A percentile compares a stretch with the other conserved stretches of the same genome.
Conservation (phyloP, 2,888 invertebrate genomes). For the Ormyrus nitidulus region DNA sequence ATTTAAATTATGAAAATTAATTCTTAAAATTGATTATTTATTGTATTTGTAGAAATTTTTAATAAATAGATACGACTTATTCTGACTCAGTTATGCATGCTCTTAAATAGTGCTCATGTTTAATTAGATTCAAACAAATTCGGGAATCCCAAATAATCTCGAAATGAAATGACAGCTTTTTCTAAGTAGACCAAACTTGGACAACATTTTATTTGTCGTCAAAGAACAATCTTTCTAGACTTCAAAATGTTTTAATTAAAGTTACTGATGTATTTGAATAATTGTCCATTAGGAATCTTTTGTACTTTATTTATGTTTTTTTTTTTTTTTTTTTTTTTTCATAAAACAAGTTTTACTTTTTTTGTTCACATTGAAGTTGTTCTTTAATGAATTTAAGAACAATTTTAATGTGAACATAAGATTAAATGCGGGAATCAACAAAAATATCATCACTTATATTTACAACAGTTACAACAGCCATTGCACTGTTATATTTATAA, state of each 20-base stretch:
- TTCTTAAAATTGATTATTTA: conserved; percentile 45
- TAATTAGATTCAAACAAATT: conserved; percentile 36
- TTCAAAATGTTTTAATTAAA: conserved; percentile 48
- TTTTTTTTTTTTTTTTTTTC: conserved; percentile 33
- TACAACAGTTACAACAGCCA: not conserved
- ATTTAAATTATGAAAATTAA: conserved; percentile 31
- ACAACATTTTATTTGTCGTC: conserved; percentile 42
- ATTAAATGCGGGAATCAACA: conserved; percentile 12
- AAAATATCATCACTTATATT: conserved; percentile 3
- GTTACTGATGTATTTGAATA: conserved; percentile 41
- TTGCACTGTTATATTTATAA: conserved; percentile 46
- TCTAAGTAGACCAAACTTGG: conserved; percentile 10
- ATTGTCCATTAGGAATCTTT: conserved; percentile 45
- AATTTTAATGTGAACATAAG: not conserved
- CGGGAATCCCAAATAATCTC: not conserved
- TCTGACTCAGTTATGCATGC: conserved; percentile 22
- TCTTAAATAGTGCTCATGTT: conserved; percentile 54
- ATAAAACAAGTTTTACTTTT: conserved; percentile 42
- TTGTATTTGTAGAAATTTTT: conserved; percentile 33
- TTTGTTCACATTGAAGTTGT: conserved; percentile 49
- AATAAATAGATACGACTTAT: not conserved
- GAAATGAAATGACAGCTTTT: no score
- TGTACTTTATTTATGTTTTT: conserved; percentile 50
- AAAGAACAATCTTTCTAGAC: conserved; percentile 36
- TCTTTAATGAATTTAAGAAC: no score